Base-by-base conservation (phyloP, 2,113 vertebrate genomes). In the Oncorhynchus mykiss region DNA sequence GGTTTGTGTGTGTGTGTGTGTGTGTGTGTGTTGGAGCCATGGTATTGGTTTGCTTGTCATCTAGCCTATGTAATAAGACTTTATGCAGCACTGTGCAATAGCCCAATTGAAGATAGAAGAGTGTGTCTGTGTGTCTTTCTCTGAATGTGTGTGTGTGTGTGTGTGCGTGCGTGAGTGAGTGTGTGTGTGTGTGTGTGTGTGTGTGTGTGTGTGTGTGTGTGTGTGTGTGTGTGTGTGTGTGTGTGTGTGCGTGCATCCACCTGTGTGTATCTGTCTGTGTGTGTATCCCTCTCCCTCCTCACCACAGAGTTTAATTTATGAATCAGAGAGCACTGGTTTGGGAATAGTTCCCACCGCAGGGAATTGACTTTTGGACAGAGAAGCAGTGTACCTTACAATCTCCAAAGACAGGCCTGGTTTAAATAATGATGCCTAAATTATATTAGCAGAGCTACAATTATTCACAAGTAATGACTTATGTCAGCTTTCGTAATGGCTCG, bases 391-490 rank as follows among this genome's bases (percentile, higher is more conserved):
- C 70, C 74, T 73, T 76, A 73, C 67, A 83, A 62, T 84, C 78
- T 72, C 69, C 16, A 71, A 77, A 71, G 82, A 80, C 72, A 75
- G 68, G 65, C 67, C 68, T 24, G 64, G 69, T 80, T 83, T 83
- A 79, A 82, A 74, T 85, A 83, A 83, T 66, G 71, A 80, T 62
- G 74, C 65, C 80, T 69, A 75, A 83, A 24, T 82, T 72, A 72
- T 78, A 79, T 75, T 29, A 83, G 70, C 72, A 29, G 24, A 74
- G 72, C 67, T 29, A 77, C 80, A 85, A 84, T 84, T 83, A 84
- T 75, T 89, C 83, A 80, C 16, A 25, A 59, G 72, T 83, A 87
- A 84, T 74, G 77, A 85, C 75, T 85, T 76, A 69, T 84, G 81
- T 82, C 81, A 79, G 87, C 75, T 77, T 45, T 71, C 31, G 24